Evolutionary conservation across 2,888 invertebrate genomes (phyloP).

Genomic region (Cataglyphis albicans): DNA sequence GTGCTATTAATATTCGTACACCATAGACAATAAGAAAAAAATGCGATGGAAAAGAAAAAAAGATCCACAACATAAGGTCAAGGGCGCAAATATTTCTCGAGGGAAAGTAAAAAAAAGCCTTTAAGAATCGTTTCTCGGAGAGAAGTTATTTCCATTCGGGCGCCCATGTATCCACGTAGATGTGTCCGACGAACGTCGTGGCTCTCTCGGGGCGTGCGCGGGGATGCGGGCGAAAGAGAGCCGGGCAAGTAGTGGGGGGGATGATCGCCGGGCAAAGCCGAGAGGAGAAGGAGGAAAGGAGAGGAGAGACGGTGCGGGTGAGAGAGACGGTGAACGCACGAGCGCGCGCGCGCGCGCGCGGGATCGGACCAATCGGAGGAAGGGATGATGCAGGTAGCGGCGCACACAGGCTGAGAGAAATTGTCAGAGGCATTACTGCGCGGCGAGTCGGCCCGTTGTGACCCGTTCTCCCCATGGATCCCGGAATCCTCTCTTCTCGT

Average conservation of each 20-base stretch:
- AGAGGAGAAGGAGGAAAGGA: background rate
- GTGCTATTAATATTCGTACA: background rate
- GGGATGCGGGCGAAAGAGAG: constrained; percentile 50
- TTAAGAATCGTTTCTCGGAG: constrained; percentile 7
- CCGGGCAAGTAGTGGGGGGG: constrained; percentile 49
- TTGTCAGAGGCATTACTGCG: constrained; percentile 80
- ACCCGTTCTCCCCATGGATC: constrained; percentile 63
- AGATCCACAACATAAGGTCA: background rate
- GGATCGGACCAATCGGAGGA: constrained; percentile 63
- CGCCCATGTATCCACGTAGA: constrained; percentile 52
- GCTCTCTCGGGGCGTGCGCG: constrained; percentile 2
- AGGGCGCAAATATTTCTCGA: background rate
- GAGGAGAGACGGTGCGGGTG: constrained; percentile 38
- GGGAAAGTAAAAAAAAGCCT: background rate
- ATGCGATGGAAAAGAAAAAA: background rate
- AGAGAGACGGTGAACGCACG: constrained; percentile 14
- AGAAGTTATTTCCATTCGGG: constrained; percentile 28
- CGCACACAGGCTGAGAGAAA: constrained; percentile 79
- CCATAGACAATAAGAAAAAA: background rate
- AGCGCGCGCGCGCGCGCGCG: constrained; percentile 13
- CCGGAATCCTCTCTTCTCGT: constrained; percentile 36
- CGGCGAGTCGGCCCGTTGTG: constrained; percentile 72
- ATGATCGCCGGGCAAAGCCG: constrained; percentile 63
- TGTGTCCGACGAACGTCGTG: constrained; percentile 23
- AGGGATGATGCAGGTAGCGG: constrained; percentile 78